Conservation (phyloP, 2,888 invertebrate species). For the Machimus rusticus region DNA sequence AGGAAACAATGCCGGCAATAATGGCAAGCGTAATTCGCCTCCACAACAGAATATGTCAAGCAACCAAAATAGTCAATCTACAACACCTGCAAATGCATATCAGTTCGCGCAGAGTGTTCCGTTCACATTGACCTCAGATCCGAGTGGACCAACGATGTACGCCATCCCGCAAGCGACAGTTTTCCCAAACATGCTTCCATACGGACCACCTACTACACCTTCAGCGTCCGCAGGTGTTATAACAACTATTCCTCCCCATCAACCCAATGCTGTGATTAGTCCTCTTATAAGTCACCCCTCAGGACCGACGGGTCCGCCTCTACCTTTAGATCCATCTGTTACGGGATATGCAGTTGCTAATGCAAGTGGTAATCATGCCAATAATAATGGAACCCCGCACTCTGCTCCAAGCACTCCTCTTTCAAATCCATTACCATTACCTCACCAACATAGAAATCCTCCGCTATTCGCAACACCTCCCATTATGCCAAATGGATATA, state of each 20-base stretch:
- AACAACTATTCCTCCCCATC: slow-evolving; percentile 53
- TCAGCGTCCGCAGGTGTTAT: slow-evolving; percentile 53
- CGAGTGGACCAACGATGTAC: slow-evolving; percentile 57
- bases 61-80: slow-evolving; percentile 46
- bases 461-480: slow-evolving; percentile 62
- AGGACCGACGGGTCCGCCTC: slow-evolving; percentile 48
- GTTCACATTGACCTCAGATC: slow-evolving; percentile 51
- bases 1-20: slow-evolving; percentile 46
- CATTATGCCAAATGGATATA: slow-evolving; percentile 53
- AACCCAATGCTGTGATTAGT: slow-evolving; percentile 60
- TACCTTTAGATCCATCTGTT: slow-evolving; percentile 39
- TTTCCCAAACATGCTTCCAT: slow-evolving; percentile 61
- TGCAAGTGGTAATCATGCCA: slow-evolving; percentile 43
- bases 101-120: slow-evolving; percentile 51
- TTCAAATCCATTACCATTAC: slow-evolving; percentile 50
- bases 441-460: slow-evolving; percentile 55
- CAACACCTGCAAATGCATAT: slow-evolving; percentile 53
- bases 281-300: slow-evolving; percentile 51
- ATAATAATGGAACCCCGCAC: slow-evolving; percentile 54
- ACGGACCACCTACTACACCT: slow-evolving; percentile 51
- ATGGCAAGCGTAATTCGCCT: slow-evolving; percentile 57
- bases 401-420: slow-evolving; percentile 62
- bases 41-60: slow-evolving; percentile 50
- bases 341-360: slow-evolving; percentile 13
- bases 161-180: slow-evolving; percentile 61